These are phyloP conservation scores for Mus minutoides DNA, from an alignment of 2,797 vertebrate genomes.

Conservation along the genomic window DNA sequence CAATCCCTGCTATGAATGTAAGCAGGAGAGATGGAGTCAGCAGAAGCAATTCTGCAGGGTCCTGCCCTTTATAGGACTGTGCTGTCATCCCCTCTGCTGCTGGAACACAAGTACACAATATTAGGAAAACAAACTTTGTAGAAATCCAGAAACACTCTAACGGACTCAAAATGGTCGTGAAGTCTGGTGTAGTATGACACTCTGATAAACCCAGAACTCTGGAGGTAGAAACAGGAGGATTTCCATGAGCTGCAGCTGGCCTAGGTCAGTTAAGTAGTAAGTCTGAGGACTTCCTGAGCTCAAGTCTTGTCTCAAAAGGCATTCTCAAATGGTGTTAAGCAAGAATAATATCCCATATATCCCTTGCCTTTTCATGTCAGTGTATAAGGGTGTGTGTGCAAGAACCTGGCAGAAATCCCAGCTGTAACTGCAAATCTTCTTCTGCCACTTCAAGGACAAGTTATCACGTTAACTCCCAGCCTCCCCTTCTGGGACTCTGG, in stretches of 20 bases:
- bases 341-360: not conserved
- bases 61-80: not conserved
- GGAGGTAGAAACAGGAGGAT: not conserved
- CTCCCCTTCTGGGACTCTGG: not conserved
- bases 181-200: not conserved
- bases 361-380: not conserved
- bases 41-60: not conserved
- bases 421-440: not conserved
- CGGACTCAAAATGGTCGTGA: not conserved
- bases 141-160: constrained; percentile 8
- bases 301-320: not conserved
- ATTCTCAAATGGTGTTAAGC: not conserved
- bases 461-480: constrained; percentile 3
- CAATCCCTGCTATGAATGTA: not conserved
- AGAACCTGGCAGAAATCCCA: not conserved
- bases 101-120: not conserved
- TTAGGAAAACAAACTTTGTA: not conserved
- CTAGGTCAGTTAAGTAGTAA: not conserved
- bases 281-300: not conserved
- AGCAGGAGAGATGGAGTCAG: not conserved
- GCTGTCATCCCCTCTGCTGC: not conserved
- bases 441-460: not conserved
- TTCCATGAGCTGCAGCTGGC: not conserved
- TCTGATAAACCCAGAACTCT: not conserved
- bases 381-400: not conserved